phyloP scores from a whole-genome alignment of 2,113 vertebrate genomes.

The Pandion haliaetus region DNA sequence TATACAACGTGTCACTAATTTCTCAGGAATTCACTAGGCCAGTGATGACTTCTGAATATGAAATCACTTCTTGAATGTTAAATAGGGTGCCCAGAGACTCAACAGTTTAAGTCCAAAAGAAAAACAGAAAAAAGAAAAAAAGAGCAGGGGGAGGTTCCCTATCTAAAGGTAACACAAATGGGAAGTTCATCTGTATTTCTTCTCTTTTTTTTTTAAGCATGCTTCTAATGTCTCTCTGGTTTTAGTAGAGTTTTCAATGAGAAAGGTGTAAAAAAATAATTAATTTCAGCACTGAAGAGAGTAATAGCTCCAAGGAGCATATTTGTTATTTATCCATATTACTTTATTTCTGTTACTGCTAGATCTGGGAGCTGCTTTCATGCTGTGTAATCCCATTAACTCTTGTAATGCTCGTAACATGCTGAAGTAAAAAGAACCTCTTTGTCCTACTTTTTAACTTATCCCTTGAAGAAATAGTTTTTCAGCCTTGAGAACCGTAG shows the following conservation, averaged over 20 bases:
- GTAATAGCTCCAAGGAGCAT: neutral
- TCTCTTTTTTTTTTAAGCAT: neutral
- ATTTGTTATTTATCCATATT: neutral
- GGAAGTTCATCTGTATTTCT: neutral
- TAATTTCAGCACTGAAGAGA: neutral
- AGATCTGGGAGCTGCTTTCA: neutral
- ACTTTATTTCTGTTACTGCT: neutral
- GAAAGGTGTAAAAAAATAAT: neutral
- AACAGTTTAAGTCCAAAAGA: neutral
- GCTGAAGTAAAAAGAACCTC: neutral
- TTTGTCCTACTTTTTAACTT: neutral
- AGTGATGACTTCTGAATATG: neutral
- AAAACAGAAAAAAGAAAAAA: neutral
- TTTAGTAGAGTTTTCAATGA: neutral
- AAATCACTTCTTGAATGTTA: neutral
- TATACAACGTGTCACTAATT: neutral
- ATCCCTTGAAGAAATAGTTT: neutral
- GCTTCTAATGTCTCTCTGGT: neutral
- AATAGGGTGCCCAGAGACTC: neutral
- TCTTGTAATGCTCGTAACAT: neutral
- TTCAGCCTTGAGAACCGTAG: neutral
- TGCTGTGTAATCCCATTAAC: neutral
- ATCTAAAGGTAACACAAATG: neutral
- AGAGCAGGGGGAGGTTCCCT: fast-evolving
- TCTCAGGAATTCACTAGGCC: neutral